A percentile compares a stretch with the other conserved stretches of the same genome.
Conservation (phyloP, 2,113 vertebrate genomes). For the Phrynosoma platyrhinos region DNA sequence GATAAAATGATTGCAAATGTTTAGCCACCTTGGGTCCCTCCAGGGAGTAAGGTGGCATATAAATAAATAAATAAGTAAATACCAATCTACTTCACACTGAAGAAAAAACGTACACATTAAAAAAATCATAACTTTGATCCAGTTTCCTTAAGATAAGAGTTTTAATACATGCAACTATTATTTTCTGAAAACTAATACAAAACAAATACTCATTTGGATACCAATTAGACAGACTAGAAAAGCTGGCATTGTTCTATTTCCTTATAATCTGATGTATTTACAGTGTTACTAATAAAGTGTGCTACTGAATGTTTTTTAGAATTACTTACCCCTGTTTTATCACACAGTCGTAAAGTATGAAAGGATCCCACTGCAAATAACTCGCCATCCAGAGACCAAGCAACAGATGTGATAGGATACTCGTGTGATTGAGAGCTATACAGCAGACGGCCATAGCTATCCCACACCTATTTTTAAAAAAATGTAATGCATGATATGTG, state of each 20-base stretch:
- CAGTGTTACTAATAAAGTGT: not conserved
- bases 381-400: slow-evolving; percentile 94
- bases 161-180: too few relatives aligned
- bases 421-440: slow-evolving; percentile 87
- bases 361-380: slow-evolving; percentile 97
- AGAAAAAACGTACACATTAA: not conserved
- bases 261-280: not conserved
- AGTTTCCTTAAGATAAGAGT: not conserved
- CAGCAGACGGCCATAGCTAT: slow-evolving; percentile 89
- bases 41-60: too few relatives aligned
- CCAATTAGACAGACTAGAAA: not conserved
- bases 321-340: slow-evolving; percentile 94
- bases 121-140: not conserved
- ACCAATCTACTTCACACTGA: not conserved
- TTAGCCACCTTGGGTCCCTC: not conserved
- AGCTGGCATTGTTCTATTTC: not conserved
- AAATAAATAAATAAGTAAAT: too few relatives aligned
- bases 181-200: not conserved
- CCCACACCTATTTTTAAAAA: slow-evolving; percentile 87
- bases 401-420: slow-evolving; percentile 90
- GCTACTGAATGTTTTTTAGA: not conserved
- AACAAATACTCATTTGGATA: not conserved
- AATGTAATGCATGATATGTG: not conserved
- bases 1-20: not conserved
- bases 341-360: slow-evolving; percentile 92